Percentiles rank a stretch among this genome's conserved stretches.
These are phyloP conservation scores for Corvus cornix DNA, from an alignment of 2,113 vertebrate genomes.

Conservation along the genomic window DNA sequence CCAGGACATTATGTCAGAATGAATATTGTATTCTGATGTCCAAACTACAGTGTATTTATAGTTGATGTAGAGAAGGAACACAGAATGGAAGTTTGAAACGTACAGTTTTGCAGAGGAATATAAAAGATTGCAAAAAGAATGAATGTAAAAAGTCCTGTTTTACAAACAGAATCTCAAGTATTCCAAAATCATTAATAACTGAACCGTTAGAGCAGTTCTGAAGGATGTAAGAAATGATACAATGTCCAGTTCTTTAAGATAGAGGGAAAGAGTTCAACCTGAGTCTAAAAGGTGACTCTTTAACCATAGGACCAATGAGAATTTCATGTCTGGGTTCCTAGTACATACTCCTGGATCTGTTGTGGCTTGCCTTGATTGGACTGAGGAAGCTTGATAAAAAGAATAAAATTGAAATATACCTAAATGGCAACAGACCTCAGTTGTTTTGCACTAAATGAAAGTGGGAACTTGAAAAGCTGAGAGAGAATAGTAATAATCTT, in stretches of 20 bases:
- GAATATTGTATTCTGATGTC: neutral
- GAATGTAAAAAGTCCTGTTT: neutral
- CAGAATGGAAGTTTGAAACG: neutral
- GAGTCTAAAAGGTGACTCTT: neutral
- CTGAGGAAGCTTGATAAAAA: neutral
- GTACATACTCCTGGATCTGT: neutral
- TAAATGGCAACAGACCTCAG: neutral
- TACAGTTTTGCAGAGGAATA: neutral
- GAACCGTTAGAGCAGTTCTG: neutral
- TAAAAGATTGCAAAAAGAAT: neutral
- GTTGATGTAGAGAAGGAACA: neutral
- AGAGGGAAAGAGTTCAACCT: neutral
- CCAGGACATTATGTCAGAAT: neutral
- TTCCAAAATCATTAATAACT: neutral
- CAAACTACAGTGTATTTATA: neutral
- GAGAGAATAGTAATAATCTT: neutral
- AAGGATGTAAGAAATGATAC: neutral
- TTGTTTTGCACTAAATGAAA: neutral
- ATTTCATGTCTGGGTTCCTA: neutral
- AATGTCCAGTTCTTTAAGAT: neutral
- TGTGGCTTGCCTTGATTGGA: neutral
- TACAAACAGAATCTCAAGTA: neutral
- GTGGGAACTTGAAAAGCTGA: neutral
- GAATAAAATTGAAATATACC: neutral
- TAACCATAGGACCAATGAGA: neutral